Evolutionary conservation across 1,140 invertebrate species (phyloP).

Genomic region (Anadara kagoshimensis): DNA sequence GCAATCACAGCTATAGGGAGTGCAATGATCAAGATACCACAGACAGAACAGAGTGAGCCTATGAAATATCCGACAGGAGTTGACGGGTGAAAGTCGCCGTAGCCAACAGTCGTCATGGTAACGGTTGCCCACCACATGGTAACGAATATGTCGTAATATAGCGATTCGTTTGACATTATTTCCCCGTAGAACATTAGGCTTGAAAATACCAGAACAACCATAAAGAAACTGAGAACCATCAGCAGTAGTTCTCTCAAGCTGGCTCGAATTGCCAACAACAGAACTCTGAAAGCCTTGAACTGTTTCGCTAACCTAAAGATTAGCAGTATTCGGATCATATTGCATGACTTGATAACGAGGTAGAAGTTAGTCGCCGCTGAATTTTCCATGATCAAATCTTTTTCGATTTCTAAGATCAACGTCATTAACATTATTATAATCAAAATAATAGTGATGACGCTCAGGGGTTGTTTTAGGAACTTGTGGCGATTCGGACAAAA

Average conservation of each 20-base stretch:
- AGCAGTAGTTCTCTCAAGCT: conserved; percentile 53
- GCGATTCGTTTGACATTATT: no score
- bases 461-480: not conserved
- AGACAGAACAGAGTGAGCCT: not conserved
- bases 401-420: conserved; percentile 22
- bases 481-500: conserved; percentile 8
- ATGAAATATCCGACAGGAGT: not conserved
- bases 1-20: conserved; percentile 8
- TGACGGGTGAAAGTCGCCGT: not conserved
- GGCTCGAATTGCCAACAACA: conserved; percentile 46
- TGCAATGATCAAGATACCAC: not conserved
- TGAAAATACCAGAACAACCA: conserved; percentile 46
- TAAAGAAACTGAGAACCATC: conserved; percentile 49
- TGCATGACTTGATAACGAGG: not conserved
- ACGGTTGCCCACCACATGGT: not conserved
- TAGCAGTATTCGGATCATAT: conserved; percentile 32
- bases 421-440: conserved; percentile 14
- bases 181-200: conserved; percentile 55
- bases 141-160: no score
- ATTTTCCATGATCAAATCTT: conserved; percentile 6
- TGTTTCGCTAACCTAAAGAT: conserved; percentile 39
- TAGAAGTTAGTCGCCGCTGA: not conserved
- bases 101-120: conserved; percentile 2
- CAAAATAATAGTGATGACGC: conserved; percentile 13
- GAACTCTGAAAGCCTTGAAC: conserved; percentile 32